A percentile compares a stretch with the other conserved stretches of the same genome.
Evolutionary conservation across 2,888 invertebrate species (phyloP).

Genomic region (Phalera bucephala): DNA sequence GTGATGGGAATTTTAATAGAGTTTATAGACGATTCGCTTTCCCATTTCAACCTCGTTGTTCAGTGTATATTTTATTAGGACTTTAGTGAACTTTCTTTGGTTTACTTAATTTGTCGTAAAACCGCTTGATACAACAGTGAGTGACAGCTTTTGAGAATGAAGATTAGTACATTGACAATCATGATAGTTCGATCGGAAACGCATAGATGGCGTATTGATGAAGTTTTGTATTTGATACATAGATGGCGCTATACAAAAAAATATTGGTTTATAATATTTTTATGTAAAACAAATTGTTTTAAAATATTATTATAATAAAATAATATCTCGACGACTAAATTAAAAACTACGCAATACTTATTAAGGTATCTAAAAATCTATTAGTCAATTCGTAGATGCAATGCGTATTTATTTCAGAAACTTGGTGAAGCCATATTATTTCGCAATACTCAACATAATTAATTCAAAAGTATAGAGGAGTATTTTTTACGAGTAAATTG

Average conservation of each 20-base stretch:
- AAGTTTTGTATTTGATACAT: conserved; percentile 28
- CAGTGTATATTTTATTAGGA: conserved; percentile 21
- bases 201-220: conserved; percentile 50
- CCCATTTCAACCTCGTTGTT: conserved; percentile 31
- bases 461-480: too few species aligned
- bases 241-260: conserved; percentile 51
- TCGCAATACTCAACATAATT: too few species aligned
- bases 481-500: conserved; percentile 31
- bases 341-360: too few species aligned
- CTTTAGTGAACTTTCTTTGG: conserved; percentile 2
- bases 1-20: conserved; percentile 51
- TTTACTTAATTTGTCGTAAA: not conserved
- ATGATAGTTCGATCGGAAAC: conserved; percentile 38
- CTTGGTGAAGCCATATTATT: too few species aligned
- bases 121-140: not conserved
- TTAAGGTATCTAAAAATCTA: too few species aligned
- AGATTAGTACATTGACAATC: conserved; percentile 1
- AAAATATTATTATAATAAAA: too few species aligned
- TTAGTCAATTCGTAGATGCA: too few species aligned
- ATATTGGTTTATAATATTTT: too few species aligned
- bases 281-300: too few species aligned
- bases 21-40: conserved; percentile 42
- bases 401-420: too few species aligned
- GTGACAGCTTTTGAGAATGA: conserved; percentile 4
- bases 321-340: too few species aligned